Base-by-base conservation (phyloP, 2,888 invertebrate genomes). In the Dione juno region DNA sequence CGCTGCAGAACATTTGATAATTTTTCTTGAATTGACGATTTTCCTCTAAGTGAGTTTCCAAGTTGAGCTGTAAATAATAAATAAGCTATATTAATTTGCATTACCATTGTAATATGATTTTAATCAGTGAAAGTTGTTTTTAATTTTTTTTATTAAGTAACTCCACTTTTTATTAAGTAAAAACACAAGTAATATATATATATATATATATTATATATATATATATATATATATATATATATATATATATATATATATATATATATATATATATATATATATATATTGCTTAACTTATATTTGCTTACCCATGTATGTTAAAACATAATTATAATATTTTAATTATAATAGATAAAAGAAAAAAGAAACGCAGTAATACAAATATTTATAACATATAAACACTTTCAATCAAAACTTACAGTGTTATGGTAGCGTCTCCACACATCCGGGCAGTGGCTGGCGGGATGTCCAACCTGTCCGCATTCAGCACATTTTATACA, bases 391-490 rank as follows among this genome's bases (percentile, higher is more conserved):
- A 19, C 19, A 21, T 9, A n/a, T n/a, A 35, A 50, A 19, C 3
- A 5, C 16, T 40, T 6, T 3, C 28, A 28, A 5, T 28, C 28
- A 28, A 28, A 28, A 57, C 69, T 82, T 74, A 91, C 96, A 74
- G 96, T 96, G 75, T 95, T 94, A 83, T 96, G 96, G 86, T 96
- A 96, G 69, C 96, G 93, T 64, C 96, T 94, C 96, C 96, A 97
- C 53, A 95, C 87, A 85, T 96, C 96, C 0, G 96, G 96, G 78
- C 96, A 97, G 81, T 91, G 88, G 28, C 90, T 87, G 59, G 90
- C 79, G 11, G 90, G 89, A 81, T 97, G 96, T 0, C 96, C 96
- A 37, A 80, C 78, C 77, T 95, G 94, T 66, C 93, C 93, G 82
- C 96, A 97, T 80, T 95, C 92, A 10, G 84, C 87, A 80, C 96